Evolutionary conservation across 1,140 invertebrate genomes (phyloP), one percentile per base, ranked within the genome.

Genomic region (Saccostrea glomerata): DNA sequence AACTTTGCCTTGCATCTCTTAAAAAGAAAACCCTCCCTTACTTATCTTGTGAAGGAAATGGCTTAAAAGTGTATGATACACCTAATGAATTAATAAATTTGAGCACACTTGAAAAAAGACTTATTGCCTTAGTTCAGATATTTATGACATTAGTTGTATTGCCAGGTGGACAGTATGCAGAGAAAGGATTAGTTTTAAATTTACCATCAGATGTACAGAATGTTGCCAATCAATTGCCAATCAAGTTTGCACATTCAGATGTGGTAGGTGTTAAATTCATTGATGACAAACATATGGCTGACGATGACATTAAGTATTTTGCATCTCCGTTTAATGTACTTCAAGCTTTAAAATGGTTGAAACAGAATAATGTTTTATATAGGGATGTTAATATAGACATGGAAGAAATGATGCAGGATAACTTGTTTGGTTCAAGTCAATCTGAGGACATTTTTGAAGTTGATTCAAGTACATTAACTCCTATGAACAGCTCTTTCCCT

Each of bases 321-420:
- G 47, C 15, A 11, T 70, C 7, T 82, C 47, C 11, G 82, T 60
- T 36, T 82, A 40, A 84, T 86, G 63, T 88, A 56, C 20, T 6
- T n/a, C 20, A 55, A 60, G 86, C 90, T 63, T 77, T 90, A 17
- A n/a, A 25, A 2, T 89, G 90, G 88, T 82, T 91, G 30, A 91
- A 88, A 87, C n/a, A 86, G 56, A 73, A 91, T 47, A 91, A 91
- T 85, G 4, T n/a, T 13, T 63, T 91, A 30, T 91, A 89, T 66
- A 17, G 12, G 13, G 47, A 87, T 73, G 82, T 89, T 11, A 25
- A 70, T 20, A 55, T 88, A 84, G 20, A 88, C 11, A 54, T 25
- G 25, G 63, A 73, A 11, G 47, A 25, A 77, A 56, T 30, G 60
- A 84, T n/a, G 15, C 6, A 73, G 70, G 47, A 87, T 58, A 54